Evolutionary conservation across 2,113 vertebrate species (phyloP), one percentile per base, ranked within the genome.

Genomic region (Pao palembangensis): DNA sequence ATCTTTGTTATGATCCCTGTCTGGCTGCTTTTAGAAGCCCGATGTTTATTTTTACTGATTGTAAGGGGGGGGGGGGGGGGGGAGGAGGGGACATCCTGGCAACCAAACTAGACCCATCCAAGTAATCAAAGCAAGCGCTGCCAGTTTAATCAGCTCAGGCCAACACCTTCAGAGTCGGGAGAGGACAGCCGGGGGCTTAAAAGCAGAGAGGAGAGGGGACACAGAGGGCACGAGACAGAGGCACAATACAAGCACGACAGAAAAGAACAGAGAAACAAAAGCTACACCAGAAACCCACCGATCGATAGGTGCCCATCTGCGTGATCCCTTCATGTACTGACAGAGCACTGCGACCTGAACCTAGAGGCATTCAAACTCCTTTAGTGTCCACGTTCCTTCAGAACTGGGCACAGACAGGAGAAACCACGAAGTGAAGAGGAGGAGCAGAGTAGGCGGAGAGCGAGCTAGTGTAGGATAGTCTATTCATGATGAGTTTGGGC

Each of bases 91-190:
- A 4, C 5, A 28, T 7, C 25, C 21, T 23, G 21, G 21, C 21
- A 78, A 5, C 3, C 55, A 68, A 58, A 78, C 71, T 65, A 78
- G 67, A 78, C 71, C 69, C 80, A 79, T 85, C 71, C 73, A 84
- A 84, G 84, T 87, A 82, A 86, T 85, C 76, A 83, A 71, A 66
- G 73, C 67, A 55, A 77, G 78, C 81, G 67, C 61, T 46, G 66
- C 72, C 67, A 76, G 71, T 83, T 73, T 79, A 82, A 88, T 83
- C 84, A 85, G 72, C 65, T 65, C 55, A 73, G 72, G 67, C 62
- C 64, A 73, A 59, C 38, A 48, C 49, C 42, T 50, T 3, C n/a
- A 52, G 60, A 64, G 59, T 54, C 7, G 17, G 28, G 54, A 57
- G 63, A 62, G 58, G 52, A 51, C 25, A 21, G 18, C 55, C 23